phyloP scores from a whole-genome alignment of 2,797 vertebrate genomes.

The Crenuchus spilurus region DNA sequence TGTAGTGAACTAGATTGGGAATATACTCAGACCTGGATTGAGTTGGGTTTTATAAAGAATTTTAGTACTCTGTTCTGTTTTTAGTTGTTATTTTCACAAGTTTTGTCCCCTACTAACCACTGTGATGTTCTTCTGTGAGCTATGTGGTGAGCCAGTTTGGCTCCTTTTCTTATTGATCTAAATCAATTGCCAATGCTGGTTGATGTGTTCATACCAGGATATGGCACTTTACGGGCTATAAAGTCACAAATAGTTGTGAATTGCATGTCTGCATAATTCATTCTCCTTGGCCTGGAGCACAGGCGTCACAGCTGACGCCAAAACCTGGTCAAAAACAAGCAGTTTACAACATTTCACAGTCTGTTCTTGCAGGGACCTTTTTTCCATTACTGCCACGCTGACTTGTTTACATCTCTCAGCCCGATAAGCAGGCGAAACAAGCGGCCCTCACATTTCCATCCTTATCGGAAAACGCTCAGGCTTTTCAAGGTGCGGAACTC shows the following conservation, averaged over 20 bases:
- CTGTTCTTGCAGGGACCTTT: conserved; percentile 19
- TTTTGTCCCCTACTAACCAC: not conserved
- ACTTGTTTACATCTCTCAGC: conserved; percentile 52
- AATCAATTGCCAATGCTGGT: conserved; percentile 9
- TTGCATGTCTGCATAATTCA: conserved; percentile 6
- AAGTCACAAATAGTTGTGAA: not conserved
- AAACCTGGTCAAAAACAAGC: conserved; percentile 5
- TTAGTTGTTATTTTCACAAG: not conserved
- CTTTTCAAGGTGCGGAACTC: conserved; percentile 27
- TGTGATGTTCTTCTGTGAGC: conserved; percentile 13
- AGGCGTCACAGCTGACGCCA: not conserved
- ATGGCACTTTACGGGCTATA: not conserved
- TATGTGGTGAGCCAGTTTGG: conserved; percentile 13
- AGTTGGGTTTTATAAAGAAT: not conserved
- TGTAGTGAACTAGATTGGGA: not conserved
- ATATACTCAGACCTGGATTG: not conserved
- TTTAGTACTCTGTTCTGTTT: not conserved
- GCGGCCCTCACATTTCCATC: conserved; percentile 15
- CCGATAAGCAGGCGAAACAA: conserved; percentile 35
- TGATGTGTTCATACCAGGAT: conserved; percentile 17
- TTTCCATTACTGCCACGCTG: conserved; percentile 47
- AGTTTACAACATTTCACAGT: conserved; percentile 17
- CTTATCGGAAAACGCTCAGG: conserved; percentile 31
- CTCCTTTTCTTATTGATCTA: conserved; percentile 22
- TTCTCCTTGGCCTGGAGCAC: conserved; percentile 1